Evolutionary conservation across 2,888 invertebrate species (phyloP).

Genomic region (Creontiades dilutus): DNA sequence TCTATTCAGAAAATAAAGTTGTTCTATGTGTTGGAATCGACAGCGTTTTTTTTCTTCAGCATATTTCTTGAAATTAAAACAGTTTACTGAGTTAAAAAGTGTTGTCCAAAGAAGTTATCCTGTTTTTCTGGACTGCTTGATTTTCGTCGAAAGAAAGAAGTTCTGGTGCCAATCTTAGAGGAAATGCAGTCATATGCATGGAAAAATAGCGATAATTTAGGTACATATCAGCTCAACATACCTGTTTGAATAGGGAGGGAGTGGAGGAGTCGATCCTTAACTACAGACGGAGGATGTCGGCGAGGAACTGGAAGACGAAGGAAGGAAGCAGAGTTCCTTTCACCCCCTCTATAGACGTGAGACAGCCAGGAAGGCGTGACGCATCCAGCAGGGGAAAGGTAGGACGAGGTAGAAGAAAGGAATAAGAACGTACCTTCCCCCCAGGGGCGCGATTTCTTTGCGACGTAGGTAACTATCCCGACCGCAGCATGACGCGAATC

Average conservation of each 20-base stretch:
- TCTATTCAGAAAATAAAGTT: no score
- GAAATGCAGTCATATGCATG: no score
- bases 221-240: no score
- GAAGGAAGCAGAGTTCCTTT: not conserved
- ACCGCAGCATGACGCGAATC: not conserved
- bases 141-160: no score
- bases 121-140: no score
- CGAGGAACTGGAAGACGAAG: not conserved
- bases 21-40: no score
- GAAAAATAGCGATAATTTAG: no score
- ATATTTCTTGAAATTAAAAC: no score
- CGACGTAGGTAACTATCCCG: not conserved
- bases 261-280: not conserved
- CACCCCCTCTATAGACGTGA: not conserved
- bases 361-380: not conserved
- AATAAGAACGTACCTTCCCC: not conserved
- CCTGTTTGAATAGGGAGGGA: not conserved
- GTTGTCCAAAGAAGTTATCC: no score
- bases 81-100: no score
- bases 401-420: not conserved
- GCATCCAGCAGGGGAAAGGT: not conserved
- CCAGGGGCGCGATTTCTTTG: not conserved
- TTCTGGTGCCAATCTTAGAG: no score
- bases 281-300: conserved; percentile 3
- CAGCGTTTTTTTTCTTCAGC: no score